phyloP scores from a whole-genome alignment of 2,113 vertebrate species.

The Oreocharis arfaki region DNA sequence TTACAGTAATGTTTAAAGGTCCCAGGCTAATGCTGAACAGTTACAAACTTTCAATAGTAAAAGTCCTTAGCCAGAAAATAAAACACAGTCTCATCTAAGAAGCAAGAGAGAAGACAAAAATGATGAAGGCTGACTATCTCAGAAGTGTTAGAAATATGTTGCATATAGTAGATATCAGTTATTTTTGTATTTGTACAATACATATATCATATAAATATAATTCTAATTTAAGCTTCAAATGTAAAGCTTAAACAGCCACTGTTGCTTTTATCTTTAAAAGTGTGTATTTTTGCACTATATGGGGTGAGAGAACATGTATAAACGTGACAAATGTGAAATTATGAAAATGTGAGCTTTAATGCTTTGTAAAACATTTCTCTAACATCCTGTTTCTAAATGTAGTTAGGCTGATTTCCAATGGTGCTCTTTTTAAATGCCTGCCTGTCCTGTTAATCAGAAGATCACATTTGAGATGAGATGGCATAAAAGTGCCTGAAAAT shows the following conservation, averaged over 20 bases:
- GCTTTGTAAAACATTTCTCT: background rate
- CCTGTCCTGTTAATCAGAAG: background rate
- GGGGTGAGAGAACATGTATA: background rate
- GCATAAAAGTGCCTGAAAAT: background rate
- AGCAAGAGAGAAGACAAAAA: background rate
- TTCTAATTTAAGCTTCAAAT: background rate
- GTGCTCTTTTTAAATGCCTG: background rate
- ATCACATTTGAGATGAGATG: background rate
- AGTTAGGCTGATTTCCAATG: background rate
- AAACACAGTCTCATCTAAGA: background rate
- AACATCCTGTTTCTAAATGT: background rate
- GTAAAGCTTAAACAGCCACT: background rate
- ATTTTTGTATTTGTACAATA: background rate
- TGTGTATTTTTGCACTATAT: background rate
- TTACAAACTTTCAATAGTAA: background rate
- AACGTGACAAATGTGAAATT: background rate
- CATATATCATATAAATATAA: background rate
- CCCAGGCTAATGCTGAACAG: background rate
- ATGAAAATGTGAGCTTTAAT: background rate
- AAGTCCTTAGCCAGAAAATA: background rate
- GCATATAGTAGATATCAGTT: background rate
- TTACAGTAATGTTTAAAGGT: background rate
- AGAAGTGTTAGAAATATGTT: background rate
- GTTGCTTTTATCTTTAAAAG: background rate
- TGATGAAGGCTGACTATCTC: background rate